Evolutionary conservation across 1,140 invertebrate genomes (phyloP).

Genomic region (Bombus fervidus): DNA sequence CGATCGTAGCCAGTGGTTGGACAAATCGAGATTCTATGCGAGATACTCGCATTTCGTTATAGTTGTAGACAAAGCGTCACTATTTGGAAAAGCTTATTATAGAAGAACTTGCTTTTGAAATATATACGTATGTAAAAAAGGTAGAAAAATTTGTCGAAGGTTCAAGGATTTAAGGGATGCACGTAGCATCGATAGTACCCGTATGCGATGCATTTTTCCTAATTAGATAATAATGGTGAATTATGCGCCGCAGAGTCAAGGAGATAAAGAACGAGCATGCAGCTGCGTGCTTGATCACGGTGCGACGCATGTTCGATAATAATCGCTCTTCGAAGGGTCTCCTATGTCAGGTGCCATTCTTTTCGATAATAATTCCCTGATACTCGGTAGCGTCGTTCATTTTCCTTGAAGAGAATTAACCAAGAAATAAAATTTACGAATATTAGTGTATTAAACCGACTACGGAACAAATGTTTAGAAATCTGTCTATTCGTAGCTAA

Average conservation of each 20-base stretch:
- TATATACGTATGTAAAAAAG: too few relatives aligned
- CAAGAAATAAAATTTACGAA: not conserved
- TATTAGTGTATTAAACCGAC: too few relatives aligned
- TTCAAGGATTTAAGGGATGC: not conserved
- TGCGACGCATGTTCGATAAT: slow-evolving; percentile 44
- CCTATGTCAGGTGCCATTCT: slow-evolving; percentile 12
- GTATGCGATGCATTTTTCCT: slow-evolving; percentile 25
- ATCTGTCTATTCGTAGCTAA: too few relatives aligned
- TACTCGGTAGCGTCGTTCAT: not conserved
- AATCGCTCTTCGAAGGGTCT: slow-evolving; percentile 20
- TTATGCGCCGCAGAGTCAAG: not conserved
- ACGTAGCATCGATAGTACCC: slow-evolving; percentile 31
- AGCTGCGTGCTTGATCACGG: slow-evolving; percentile 50
- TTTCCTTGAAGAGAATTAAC: not conserved
- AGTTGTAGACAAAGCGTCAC: too few relatives aligned
- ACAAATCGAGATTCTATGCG: too few relatives aligned
- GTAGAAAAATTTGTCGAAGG: not conserved
- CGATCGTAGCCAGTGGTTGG: too few relatives aligned
- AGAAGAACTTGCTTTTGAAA: too few relatives aligned
- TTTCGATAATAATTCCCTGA: not conserved
- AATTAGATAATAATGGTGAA: slow-evolving; percentile 43
- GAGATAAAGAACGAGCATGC: slow-evolving; percentile 9
- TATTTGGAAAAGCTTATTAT: too few relatives aligned
- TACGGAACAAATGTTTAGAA: too few relatives aligned
- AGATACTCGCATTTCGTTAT: too few relatives aligned